Base-by-base conservation (phyloP, 1,140 invertebrate genomes). In the Bradynema listronoti region DNA sequence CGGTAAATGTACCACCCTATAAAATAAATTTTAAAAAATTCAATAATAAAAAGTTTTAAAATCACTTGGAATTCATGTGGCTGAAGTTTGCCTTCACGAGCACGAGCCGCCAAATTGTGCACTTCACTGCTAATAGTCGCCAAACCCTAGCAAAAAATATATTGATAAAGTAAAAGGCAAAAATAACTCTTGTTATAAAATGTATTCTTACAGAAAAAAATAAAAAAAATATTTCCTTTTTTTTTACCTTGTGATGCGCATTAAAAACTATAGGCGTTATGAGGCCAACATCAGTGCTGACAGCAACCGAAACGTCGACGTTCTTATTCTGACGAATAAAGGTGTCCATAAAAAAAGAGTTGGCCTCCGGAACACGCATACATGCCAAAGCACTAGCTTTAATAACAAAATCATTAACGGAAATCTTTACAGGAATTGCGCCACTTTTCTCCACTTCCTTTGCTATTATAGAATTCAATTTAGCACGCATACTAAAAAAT, bases 221-320 rank as follows among this genome's bases (percentile, higher is more conserved):
- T 39, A 14, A 14, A 14, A 14, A 14, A 39, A 39, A 39, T 39
- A 39, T 14, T 14, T 14, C 36, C n/a, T 39, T 39, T n/a, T n/a
- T n/a, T n/a, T 14, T 24, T 72, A 81, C 81, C 79, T 94, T 93
- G 45, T 84, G 84, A 75, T 99, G 90, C 1, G 91, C 93, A 71
- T 86, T 85, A 79, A 91, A 92, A 9, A 99, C 85, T 68, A 99
- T 99, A 1, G 95, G 95, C 1, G 95, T 99, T 41, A 99, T 95
- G 4, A 99, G 82, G 5, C 95, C 95, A 62, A 84, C 86, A 5
- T 91, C 88, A 7, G 93, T 98, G 47, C 89, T 91, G 0, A 99
- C 94, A 16, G 95, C 94, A 55, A 98, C 88, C 74, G 87, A 91
- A 1, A 99, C 87, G 81, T 99, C 95, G 14, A 97, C 92, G 73